Evolutionary conservation across 2,113 vertebrate genomes (phyloP).

Genomic region (Lonchura striata): DNA sequence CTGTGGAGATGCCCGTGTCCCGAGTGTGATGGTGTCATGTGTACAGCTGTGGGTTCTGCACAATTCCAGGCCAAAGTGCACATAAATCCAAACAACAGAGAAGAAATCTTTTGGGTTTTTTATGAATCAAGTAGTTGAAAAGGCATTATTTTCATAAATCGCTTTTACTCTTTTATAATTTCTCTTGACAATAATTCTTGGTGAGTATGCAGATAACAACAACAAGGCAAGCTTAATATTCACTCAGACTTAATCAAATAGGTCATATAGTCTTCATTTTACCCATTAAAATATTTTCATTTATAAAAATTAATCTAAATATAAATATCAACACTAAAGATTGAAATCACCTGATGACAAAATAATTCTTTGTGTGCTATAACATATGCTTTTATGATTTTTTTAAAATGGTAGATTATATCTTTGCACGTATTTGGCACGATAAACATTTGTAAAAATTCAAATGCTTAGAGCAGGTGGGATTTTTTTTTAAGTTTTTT

Average conservation of each 20-base stretch:
- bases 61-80: neutral
- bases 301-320: constrained; percentile 84
- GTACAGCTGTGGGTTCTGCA: neutral
- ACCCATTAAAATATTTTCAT: constrained; percentile 79
- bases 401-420: constrained; percentile 76
- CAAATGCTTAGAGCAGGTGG: constrained; percentile 69
- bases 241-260: constrained; percentile 64
- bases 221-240: constrained; percentile 72
- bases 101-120: constrained; percentile 25
- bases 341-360: constrained; percentile 81
- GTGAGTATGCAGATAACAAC: constrained; percentile 67
- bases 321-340: constrained; percentile 82
- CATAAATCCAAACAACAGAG: constrained; percentile 33
- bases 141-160: constrained; percentile 64
- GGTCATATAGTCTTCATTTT: constrained; percentile 59
- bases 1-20: fast-evolving
- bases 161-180: constrained; percentile 72
- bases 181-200: constrained; percentile 67
- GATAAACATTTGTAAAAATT: constrained; percentile 77
- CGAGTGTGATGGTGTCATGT: fast-evolving
- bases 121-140: constrained; percentile 48
- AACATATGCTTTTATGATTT: constrained; percentile 72
- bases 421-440: constrained; percentile 81
- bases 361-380: constrained; percentile 78
- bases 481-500: neutral